A percentile compares a stretch with the other conserved stretches of the same genome.
Evolutionary conservation across 2,113 vertebrate genomes (phyloP).

Genomic region (Parus major): DNA sequence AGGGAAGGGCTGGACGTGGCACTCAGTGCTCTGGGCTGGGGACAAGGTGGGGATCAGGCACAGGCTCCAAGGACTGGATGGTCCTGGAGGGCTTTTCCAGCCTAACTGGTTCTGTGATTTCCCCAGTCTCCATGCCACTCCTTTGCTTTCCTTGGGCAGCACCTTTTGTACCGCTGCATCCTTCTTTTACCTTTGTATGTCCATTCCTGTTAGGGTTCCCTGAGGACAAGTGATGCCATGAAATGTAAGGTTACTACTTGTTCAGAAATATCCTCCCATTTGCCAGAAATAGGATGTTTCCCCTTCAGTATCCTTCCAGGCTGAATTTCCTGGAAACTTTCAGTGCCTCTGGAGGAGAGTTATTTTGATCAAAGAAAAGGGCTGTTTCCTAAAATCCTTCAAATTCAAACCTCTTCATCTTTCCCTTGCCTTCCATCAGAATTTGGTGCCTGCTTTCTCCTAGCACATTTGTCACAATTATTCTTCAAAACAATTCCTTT

Average conservation of each 20-base stretch:
- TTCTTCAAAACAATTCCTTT: neutral
- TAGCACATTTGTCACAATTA: neutral
- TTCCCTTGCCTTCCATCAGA: neutral
- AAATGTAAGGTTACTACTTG: neutral
- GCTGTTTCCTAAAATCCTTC: neutral
- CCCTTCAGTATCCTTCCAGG: neutral
- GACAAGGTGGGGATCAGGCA: neutral
- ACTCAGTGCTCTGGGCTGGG: neutral
- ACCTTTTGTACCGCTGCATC: neutral
- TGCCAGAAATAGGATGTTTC: neutral
- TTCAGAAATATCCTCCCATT: neutral
- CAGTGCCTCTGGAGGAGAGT: neutral
- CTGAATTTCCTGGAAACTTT: neutral
- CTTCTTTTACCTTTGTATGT: neutral
- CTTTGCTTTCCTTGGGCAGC: neutral
- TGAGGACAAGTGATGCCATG: neutral
- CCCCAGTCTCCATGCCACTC: accelerated
- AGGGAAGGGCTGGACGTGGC: neutral
- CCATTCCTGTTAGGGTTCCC: accelerated
- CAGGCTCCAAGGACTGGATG: neutral
- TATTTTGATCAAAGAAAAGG: neutral
- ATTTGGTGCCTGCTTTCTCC: neutral
- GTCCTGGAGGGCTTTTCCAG: neutral
- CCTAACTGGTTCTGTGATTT: accelerated
- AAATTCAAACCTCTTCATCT: neutral